Conservation (phyloP, 2,888 invertebrate species). For the Norana najaformis region DNA sequence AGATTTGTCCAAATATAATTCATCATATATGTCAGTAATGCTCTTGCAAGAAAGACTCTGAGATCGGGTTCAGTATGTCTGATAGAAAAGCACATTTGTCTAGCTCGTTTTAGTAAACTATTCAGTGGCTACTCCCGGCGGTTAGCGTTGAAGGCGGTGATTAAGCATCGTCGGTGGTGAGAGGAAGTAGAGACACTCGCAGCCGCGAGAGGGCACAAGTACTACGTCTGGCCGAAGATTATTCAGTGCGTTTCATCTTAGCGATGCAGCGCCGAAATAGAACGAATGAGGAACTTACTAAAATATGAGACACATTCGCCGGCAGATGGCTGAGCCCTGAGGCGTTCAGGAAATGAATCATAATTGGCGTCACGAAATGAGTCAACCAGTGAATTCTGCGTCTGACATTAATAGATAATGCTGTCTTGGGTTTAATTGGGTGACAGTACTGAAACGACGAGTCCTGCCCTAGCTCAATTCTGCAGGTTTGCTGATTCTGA, state of each 20-base stretch:
- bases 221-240: background rate
- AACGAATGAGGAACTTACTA: background rate
- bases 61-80: background rate
- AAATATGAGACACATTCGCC: conserved; percentile 13
- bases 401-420: background rate
- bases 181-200: background rate
- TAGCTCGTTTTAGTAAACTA: background rate
- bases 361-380: background rate
- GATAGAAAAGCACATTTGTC: background rate
- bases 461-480: background rate
- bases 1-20: background rate
- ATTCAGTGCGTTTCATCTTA: conserved; percentile 13
- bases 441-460: background rate
- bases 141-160: background rate
- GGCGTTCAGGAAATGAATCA: background rate
- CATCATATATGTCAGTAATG: background rate
- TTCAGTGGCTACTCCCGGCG: background rate
- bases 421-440: background rate
- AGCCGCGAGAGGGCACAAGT: background rate
- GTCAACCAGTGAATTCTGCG: background rate
- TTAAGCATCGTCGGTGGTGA: background rate
- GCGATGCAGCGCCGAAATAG: background rate
- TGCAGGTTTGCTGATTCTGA: background rate
- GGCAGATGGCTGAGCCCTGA: background rate
- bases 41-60: background rate